Percentiles rank a stretch among this genome's conserved stretches.
These are phyloP conservation scores for Meiosimyza platycephala DNA, from an alignment of 2,888 invertebrate species.

Conservation along the genomic window DNA sequence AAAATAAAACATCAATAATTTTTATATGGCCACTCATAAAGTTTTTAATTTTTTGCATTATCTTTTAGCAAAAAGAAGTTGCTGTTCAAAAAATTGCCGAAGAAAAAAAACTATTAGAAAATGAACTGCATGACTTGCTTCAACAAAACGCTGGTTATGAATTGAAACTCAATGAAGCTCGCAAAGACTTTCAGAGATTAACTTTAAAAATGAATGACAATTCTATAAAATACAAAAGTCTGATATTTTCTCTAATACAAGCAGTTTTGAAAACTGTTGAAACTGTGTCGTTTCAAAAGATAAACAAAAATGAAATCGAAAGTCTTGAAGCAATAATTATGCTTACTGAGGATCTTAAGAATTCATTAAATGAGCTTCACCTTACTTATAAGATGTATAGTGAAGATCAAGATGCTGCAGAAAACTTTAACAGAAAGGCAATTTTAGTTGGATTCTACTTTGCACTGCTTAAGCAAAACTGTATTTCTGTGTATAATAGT, in stretches of 20 bases:
- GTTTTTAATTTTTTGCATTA: too few relatives aligned
- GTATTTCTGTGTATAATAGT: conserved; percentile 53
- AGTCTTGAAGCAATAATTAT: conserved; percentile 50
- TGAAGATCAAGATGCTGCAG: conserved; percentile 23
- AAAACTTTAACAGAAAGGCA: conserved; percentile 40
- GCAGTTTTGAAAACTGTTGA: conserved; percentile 49
- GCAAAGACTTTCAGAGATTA: conserved; percentile 52
- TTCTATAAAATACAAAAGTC: conserved; percentile 58
- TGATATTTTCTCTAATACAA: conserved; percentile 38
- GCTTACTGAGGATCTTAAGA: conserved; percentile 47
- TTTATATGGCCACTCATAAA: too few relatives aligned
- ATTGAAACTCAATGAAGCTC: conserved; percentile 64
- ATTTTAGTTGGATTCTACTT: conserved; percentile 44
- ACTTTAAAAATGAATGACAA: conserved; percentile 53
- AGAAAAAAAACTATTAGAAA: conserved; percentile 69
- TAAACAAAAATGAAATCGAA: conserved; percentile 47
- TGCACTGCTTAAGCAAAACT: conserved; percentile 54
- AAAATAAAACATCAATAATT: too few relatives aligned
- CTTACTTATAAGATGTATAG: conserved; percentile 18
- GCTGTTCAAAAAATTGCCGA: conserved; percentile 72
- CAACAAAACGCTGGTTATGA: conserved; percentile 77
- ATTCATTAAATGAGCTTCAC: conserved; percentile 47
- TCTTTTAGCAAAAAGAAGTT: conserved; percentile 71
- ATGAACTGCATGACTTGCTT: conserved; percentile 74
- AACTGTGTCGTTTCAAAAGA: conserved; percentile 47